Conservation (phyloP, 2,888 invertebrate genomes). For the Parnassius glacialis region DNA sequence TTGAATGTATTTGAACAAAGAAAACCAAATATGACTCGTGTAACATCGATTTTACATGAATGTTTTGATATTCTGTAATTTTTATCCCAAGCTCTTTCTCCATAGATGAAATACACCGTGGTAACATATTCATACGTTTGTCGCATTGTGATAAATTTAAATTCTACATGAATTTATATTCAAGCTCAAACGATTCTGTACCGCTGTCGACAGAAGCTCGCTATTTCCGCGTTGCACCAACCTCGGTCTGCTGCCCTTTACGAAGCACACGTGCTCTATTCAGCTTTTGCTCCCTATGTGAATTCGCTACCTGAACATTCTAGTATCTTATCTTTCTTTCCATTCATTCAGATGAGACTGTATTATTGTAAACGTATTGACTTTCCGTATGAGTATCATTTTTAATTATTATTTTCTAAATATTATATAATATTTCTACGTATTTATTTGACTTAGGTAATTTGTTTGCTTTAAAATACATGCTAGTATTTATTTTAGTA, state of each 20-base stretch:
- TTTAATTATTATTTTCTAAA: not conserved
- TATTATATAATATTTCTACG: too few species aligned
- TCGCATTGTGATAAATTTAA: not conserved
- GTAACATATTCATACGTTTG: too few species aligned
- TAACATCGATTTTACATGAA: too few species aligned
- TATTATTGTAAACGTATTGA: not conserved
- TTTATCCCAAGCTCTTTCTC: too few species aligned
- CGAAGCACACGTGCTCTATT: conserved; percentile 15
- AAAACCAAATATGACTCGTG: too few species aligned
- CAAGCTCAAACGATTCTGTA: conserved; percentile 1
- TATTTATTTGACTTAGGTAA: too few species aligned
- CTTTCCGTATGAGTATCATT: not conserved
- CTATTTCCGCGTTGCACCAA: conserved; percentile 10
- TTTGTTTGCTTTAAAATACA: too few species aligned
- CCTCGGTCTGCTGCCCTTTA: conserved; percentile 14
- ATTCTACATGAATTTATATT: conserved; percentile 4
- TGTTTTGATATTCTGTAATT: too few species aligned
- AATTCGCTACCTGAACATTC: conserved; percentile 7
- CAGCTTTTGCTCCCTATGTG: conserved; percentile 3
- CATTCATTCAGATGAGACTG: conserved; percentile 3
- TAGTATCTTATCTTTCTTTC: conserved; percentile 4
- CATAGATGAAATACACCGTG: too few species aligned
- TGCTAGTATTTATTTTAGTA: too few species aligned
- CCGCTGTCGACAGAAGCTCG: conserved; percentile 4
- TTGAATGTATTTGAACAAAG: too few species aligned